Percentiles rank a stretch among this genome's conserved stretches.
Evolutionary conservation across 2,888 invertebrate species (phyloP).

Genomic region (Caenorhabditis imperialis): DNA sequence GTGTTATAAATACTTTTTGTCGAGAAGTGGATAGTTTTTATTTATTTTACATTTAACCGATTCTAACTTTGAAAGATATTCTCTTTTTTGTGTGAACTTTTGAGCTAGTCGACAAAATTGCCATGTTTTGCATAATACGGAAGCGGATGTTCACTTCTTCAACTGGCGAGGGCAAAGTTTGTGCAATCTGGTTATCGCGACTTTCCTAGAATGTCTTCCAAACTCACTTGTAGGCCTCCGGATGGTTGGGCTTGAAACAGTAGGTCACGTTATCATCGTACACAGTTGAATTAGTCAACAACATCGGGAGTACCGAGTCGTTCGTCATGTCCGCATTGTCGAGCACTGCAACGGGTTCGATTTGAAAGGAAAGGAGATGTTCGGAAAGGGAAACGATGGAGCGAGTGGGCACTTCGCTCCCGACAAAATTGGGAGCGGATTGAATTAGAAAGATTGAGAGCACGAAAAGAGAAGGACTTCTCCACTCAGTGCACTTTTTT

Average conservation of each 20-base stretch:
- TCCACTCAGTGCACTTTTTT: conserved; percentile 4
- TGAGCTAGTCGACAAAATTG: too few species aligned
- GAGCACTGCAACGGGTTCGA: conserved; percentile 2
- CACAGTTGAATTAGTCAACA: neutral
- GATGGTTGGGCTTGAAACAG: conserved; percentile 18
- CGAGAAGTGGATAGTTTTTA: neutral
- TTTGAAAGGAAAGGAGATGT: neutral
- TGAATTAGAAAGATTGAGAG: conserved; percentile 18
- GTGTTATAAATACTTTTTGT: conserved; percentile 1
- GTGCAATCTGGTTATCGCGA: too few species aligned
- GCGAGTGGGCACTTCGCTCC: conserved; percentile 4
- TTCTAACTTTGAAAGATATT: too few species aligned
- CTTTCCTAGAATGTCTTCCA: neutral
- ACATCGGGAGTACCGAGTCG: conserved; percentile 10
- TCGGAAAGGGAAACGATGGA: conserved; percentile 1
- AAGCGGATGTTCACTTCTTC: too few species aligned
- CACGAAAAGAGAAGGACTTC: conserved; percentile 1
- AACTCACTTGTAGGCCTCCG: conserved; percentile 19
- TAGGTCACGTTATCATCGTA: conserved; percentile 18
- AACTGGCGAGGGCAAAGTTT: too few species aligned
- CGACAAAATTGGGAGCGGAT: conserved; percentile 11
- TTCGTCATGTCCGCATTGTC: conserved; percentile 18
- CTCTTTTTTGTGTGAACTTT: too few species aligned
- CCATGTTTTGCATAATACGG: too few species aligned
- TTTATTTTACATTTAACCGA: too few species aligned